Percentiles rank a stretch among this genome's conserved stretches.
Evolutionary conservation across 64 coral and sea anemone genomes (phyloP).

Genomic region (Montipora cactus): DNA sequence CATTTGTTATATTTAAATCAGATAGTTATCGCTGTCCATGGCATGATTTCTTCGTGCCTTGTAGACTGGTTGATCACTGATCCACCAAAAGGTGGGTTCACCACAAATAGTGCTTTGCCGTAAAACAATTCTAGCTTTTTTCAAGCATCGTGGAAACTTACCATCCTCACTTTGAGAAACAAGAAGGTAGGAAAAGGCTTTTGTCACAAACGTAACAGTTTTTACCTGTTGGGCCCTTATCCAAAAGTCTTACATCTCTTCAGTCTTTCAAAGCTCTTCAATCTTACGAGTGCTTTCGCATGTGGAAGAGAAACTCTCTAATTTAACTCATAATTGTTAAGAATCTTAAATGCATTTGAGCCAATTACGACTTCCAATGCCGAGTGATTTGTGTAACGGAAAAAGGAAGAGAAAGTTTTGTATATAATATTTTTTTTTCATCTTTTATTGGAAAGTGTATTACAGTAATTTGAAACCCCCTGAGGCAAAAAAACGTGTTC

Average conservation of each 20-base stretch:
- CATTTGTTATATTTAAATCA: constrained; percentile 69
- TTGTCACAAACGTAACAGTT: not conserved
- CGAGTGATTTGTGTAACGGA: not conserved
- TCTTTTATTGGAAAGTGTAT: not conserved
- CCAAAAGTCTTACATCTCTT: constrained; percentile 1
- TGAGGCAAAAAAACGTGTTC: not conserved
- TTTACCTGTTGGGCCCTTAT: not conserved
- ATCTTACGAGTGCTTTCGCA: constrained; percentile 8
- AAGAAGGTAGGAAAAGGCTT: constrained; percentile 1
- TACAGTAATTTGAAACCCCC: constrained; percentile 19
- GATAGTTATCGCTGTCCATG: constrained; percentile 54
- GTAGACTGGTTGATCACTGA: not conserved
- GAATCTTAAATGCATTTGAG: not conserved
- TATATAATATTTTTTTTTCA: not conserved
- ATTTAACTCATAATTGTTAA: constrained; percentile 1
- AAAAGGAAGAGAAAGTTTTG: not conserved
- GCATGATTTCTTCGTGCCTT: constrained; percentile 24
- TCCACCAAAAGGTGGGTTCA: not conserved
- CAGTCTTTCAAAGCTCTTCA: constrained; percentile 5
- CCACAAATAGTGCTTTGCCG: not conserved
- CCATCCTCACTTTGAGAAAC: not conserved
- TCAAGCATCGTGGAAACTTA: not conserved
- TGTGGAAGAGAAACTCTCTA: not conserved
- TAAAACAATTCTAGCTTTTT: not conserved
- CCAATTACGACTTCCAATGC: constrained; percentile 9